Base-by-base conservation (phyloP, 1,140 invertebrate species). In the Brachionus koreanus region DNA sequence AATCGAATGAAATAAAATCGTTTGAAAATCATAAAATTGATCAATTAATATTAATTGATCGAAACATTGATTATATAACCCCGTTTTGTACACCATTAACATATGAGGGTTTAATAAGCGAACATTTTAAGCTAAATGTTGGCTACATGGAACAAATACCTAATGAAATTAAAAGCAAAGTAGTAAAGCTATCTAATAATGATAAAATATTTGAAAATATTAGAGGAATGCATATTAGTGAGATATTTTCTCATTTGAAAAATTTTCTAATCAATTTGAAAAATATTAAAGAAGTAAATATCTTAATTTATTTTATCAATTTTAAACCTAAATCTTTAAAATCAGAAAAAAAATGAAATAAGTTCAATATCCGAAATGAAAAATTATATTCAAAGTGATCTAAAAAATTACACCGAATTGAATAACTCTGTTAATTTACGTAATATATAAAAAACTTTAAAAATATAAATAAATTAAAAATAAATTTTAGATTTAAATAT, bases 71-170 rank as follows among this genome's bases (percentile, higher is more conserved):
- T 65, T 61, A 35, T n/a, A 61, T 79, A 16, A 79, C 76, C 5
- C 76, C 76, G 57, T 79, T 79, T 79, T 79, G 76, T 65, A 61
- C 49, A 25, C 76, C 76, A 5, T 61, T 79, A 42, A 65, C 61
- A 12, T 79, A 79, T 43, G 76, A 79, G 25, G 76, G 49, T 39
- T 29, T 79, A n/a, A 25, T 79, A 42, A 43, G n/a, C 25, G 76
- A 79, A 65, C 57, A 65, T 25, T 79, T 79, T 37, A 57, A 42
- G 25, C 16, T 79, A 23, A 79, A 79, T 79, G 76, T 42, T 19
- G 76, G 76, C 33, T 43, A 79, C 37, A 79, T 79, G 23, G 61
- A 74, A 25, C 37, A 79, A 0, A 52, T 79, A 23, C 76, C 76
- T 12, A 49, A 63, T 23, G 33, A 29, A 33, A 23, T 74, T 13